Evolutionary conservation across 2,113 vertebrate genomes (phyloP), one percentile per base, ranked within the genome.

Genomic region (Notiomystis cincta): DNA sequence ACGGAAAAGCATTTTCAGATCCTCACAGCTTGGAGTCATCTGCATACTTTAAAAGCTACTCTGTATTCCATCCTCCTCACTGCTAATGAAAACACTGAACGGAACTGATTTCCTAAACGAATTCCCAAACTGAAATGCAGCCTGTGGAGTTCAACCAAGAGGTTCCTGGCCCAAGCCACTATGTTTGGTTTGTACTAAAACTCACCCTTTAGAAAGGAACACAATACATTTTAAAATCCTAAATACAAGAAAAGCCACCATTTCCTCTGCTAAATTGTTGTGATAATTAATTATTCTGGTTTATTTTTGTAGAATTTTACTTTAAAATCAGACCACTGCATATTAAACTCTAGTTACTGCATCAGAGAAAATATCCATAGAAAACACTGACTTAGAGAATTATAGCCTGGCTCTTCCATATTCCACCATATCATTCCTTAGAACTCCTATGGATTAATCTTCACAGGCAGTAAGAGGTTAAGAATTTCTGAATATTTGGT

Each of bases 21-120:
- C 42, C 80, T 93, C 62, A 66, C 54, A 81, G 88, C 67, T 70
- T 77, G 47, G 79, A 73, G 80, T 86, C 85, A 95, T 93, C 88
- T 96, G 89, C 95, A 89, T 95, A 86, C 84, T 95, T 96, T 92
- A 83, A 66, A 90, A 92, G 76, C 71, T 89, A 6, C 57, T 95
- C 86, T 81, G 90, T 93, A 97, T 96, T 95, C 94, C 42, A 19
- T 30, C 80, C 77, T 75, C 44, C 35, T 81, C 50, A 1, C 60
- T 58, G 79, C 60, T 93, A 86, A 96, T 90, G 88, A 92, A 95
- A 95, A 95, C 1, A 1, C 54, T 62, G 82, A 93, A 65, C 5
- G 0, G 72, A 94, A 64, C 67, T 79, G 72, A 95, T 84, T 90
- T 88, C 78, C 92, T 56, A 82, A 87, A 82, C 61, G 90, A 95